These are phyloP conservation scores for Ophraella communa DNA, from an alignment of 2,888 invertebrate genomes.

Conservation along the genomic window DNA sequence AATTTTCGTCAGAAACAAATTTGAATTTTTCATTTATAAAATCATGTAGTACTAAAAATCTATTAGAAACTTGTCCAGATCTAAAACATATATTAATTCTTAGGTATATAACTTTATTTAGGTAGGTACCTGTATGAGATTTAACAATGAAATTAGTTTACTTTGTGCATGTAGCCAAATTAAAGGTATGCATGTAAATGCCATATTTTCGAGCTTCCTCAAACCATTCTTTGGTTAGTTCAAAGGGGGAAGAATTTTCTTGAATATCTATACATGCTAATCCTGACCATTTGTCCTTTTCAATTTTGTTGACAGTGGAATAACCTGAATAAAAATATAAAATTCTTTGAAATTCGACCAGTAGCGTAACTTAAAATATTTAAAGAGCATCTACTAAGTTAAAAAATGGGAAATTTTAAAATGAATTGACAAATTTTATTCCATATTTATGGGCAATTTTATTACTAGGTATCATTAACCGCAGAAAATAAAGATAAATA, in stretches of 20 bases:
- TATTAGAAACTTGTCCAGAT: slow-evolving; percentile 53
- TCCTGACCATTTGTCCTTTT: not conserved
- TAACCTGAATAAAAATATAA: too few relatives aligned
- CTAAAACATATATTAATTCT: slow-evolving; percentile 47
- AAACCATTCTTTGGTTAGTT: slow-evolving; percentile 60
- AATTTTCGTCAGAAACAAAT: slow-evolving; percentile 59
- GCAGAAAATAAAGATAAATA: too few relatives aligned
- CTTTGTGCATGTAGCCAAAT: slow-evolving; percentile 59
- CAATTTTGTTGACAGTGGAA: not conserved
- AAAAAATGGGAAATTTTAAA: too few relatives aligned
- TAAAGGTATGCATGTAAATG: slow-evolving; percentile 48
- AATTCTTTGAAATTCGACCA: too few relatives aligned
- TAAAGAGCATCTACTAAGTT: too few relatives aligned
- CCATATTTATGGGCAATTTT: too few relatives aligned
- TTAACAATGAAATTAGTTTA: slow-evolving; percentile 42
- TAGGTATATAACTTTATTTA: too few relatives aligned
- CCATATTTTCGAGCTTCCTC: slow-evolving; percentile 47
- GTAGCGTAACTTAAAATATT: too few relatives aligned
- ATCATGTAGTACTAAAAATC: slow-evolving; percentile 53
- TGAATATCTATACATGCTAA: slow-evolving; percentile 15
- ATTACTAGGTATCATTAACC: too few relatives aligned
- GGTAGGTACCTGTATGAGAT: too few relatives aligned
- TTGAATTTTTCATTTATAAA: slow-evolving; percentile 59
- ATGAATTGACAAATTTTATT: too few relatives aligned
- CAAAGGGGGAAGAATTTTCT: slow-evolving; percentile 49